Percentiles rank a stretch among this genome's conserved stretches.
phyloP scores from a whole-genome alignment of 2,113 vertebrate species.

The Xenus cinereus region DNA sequence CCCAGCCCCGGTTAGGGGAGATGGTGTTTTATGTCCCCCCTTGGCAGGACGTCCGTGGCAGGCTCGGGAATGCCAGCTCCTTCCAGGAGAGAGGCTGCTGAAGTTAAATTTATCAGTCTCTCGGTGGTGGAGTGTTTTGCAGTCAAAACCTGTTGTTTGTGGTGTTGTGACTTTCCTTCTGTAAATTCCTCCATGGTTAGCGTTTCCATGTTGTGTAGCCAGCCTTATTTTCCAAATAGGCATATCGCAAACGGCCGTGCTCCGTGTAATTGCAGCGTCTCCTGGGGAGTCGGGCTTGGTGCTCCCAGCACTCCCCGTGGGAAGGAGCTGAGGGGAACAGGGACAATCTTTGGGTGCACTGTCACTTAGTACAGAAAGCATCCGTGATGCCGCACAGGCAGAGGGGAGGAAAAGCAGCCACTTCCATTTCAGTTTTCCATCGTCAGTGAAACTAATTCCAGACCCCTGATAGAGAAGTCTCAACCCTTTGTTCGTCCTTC shows the following conservation, averaged over 20 bases:
- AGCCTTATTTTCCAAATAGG: not conserved
- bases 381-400: not conserved
- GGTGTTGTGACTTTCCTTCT: not conserved
- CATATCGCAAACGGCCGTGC: not conserved
- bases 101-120: not conserved
- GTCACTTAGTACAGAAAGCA: not conserved
- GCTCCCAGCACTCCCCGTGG: not conserved
- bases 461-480: not conserved
- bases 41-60: not conserved
- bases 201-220: not conserved
- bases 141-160: not conserved
- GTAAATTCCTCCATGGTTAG: not conserved
- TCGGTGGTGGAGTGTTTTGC: not conserved
- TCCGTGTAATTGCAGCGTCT: not conserved
- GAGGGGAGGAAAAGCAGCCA: not conserved
- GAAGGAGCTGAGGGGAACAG: not conserved
- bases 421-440: not conserved
- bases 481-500: not conserved
- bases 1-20: not conserved
- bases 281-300: not conserved
- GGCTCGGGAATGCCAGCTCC: not conserved
- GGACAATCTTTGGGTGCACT: not conserved
- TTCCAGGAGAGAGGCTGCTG: not conserved
- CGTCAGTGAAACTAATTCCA: not conserved
- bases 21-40: not conserved